These are phyloP conservation scores for Heterohyrax brucei DNA, from an alignment of 2,797 vertebrate species.

Conservation along the genomic window DNA sequence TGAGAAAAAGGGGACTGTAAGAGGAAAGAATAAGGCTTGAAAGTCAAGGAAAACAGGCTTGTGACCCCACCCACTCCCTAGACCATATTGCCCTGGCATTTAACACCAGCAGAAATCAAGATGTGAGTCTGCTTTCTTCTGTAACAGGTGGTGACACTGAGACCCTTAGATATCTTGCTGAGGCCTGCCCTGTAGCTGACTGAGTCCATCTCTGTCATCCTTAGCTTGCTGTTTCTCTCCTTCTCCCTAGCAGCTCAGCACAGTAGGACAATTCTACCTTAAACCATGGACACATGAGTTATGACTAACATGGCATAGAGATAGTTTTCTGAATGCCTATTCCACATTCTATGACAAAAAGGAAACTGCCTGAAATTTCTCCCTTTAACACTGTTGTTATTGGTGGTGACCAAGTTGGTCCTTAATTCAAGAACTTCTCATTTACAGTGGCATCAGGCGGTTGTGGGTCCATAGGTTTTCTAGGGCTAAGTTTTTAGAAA, in stretches of 20 bases:
- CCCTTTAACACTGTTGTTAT: too few relatives aligned
- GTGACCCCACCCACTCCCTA: background rate
- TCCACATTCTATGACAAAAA: background rate
- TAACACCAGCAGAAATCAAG: background rate
- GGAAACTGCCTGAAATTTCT: background rate
- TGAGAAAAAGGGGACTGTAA: background rate
- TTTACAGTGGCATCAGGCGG: too few relatives aligned
- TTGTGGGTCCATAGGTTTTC: too few relatives aligned
- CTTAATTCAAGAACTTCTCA: too few relatives aligned
- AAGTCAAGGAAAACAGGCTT: background rate
- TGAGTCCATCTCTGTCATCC: background rate
- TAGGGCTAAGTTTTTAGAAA: too few relatives aligned
- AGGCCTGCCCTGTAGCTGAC: background rate
- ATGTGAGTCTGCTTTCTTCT: too few relatives aligned
- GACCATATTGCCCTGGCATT: background rate
- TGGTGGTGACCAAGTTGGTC: too few relatives aligned
- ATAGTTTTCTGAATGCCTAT: slow-evolving; percentile 1
- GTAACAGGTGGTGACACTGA: too few relatives aligned
- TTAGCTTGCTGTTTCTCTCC: fast-evolving
- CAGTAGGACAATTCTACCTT: background rate
- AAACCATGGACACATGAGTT: background rate
- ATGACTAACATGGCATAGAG: background rate
- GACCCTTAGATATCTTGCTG: too few relatives aligned
- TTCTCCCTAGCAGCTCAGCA: background rate
- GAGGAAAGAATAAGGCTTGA: background rate